These are phyloP conservation scores for Dyspetes luteomarginatus DNA, from an alignment of 2,888 invertebrate species.

Conservation along the genomic window DNA sequence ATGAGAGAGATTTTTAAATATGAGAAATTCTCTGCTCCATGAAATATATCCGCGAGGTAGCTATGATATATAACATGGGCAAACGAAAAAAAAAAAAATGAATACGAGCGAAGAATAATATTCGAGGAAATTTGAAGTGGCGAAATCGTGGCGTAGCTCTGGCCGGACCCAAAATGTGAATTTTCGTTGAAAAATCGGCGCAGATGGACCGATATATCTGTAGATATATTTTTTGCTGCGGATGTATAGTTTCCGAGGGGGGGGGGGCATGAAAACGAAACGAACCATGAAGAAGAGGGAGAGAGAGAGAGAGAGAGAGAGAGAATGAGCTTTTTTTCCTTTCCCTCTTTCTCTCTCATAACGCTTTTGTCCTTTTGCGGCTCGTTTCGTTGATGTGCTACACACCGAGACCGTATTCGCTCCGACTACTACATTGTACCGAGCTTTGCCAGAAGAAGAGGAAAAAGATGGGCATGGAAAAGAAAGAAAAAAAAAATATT, in stretches of 20 bases:
- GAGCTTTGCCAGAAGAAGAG: conserved; percentile 18
- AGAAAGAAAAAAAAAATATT: conserved; percentile 18
- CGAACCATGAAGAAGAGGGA: conserved; percentile 19
- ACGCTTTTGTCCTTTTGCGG: conserved; percentile 51
- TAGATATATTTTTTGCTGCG: not conserved
- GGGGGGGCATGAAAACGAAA: conserved; percentile 24
- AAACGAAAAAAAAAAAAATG: conserved; percentile 3
- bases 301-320: conserved; percentile 29
- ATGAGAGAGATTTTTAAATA: conserved; percentile 52
- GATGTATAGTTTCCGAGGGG: no score
- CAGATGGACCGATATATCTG: not conserved
- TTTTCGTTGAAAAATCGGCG: conserved; percentile 47
- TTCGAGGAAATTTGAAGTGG: conserved; percentile 9
- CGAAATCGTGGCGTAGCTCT: conserved; percentile 23
- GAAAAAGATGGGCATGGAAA: conserved; percentile 27
- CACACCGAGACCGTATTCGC: conserved; percentile 22
- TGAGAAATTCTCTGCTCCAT: conserved; percentile 46
- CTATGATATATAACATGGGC: not conserved
- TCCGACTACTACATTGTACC: conserved; percentile 26
- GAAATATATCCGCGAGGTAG: conserved; percentile 25
- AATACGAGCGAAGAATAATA: conserved; percentile 23
- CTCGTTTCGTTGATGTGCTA: conserved; percentile 39
- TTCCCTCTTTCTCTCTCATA: conserved; percentile 1
- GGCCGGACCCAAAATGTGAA: conserved; percentile 33
- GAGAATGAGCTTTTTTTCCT: conserved; percentile 10